Conservation (phyloP, 2,113 vertebrate species). For the Okapia johnstoni region DNA sequence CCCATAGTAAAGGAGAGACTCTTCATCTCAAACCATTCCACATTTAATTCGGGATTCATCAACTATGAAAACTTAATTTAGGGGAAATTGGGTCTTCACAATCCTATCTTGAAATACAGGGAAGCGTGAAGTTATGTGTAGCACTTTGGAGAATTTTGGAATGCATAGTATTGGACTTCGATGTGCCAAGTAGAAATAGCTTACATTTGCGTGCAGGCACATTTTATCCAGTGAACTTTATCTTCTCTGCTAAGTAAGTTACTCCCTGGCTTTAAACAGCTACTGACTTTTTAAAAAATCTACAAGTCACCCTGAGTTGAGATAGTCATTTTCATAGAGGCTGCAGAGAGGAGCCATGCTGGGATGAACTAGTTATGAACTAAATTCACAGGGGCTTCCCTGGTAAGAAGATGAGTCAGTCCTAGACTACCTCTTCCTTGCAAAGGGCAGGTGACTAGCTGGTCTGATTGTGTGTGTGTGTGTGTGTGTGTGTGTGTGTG, state of each 20-base stretch:
- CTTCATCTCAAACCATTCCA: neutral
- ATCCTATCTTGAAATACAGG: neutral
- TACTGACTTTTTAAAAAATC: constrained; percentile 10
- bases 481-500: neutral
- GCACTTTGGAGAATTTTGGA: neutral
- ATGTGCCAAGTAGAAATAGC: neutral
- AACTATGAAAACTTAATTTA: neutral
- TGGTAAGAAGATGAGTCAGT: neutral
- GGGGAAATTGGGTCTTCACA: neutral
- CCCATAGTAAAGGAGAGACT: neutral
- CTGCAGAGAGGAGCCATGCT: neutral
- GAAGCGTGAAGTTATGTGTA: neutral
- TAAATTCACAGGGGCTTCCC: neutral
- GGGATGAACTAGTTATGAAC: neutral
- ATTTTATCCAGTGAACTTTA: neutral
- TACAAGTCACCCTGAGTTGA: neutral
- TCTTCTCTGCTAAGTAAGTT: neutral
- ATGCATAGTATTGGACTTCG: neutral
- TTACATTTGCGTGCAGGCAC: neutral
- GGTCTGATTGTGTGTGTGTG: neutral
- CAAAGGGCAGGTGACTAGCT: neutral
- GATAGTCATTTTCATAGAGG: neutral
- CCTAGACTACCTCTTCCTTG: neutral
- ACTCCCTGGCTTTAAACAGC: constrained; percentile 24
- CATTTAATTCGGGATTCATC: neutral